Evolutionary conservation across 2,113 vertebrate genomes (phyloP).

Genomic region (Haemorhous mexicanus): DNA sequence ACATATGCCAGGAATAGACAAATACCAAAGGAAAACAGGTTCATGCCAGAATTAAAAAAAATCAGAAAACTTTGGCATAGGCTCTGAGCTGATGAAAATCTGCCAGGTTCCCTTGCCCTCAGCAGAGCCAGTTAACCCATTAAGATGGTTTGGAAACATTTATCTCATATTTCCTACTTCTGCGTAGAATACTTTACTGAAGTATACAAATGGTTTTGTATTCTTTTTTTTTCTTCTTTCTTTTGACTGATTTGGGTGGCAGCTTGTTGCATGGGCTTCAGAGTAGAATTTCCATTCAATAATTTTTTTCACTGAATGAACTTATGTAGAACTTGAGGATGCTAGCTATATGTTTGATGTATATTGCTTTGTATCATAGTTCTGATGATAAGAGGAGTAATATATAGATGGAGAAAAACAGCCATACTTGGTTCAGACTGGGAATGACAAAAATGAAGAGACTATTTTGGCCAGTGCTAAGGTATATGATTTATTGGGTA

Average conservation of each 20-base stretch:
- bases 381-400: not conserved
- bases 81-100: slow-evolving; percentile 2
- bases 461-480: not conserved
- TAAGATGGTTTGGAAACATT: not conserved
- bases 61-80: not conserved
- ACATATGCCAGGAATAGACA: not conserved
- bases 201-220: not conserved
- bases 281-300: not conserved
- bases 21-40: slow-evolving; percentile 9
- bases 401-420: not conserved
- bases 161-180: not conserved
- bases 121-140: slow-evolving; percentile 2
- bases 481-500: slow-evolving; percentile 26
- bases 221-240: not conserved
- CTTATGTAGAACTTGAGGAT: not conserved
- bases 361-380: not conserved
- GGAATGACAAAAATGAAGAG: not conserved
- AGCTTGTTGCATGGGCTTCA: not conserved
- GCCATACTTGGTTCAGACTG: not conserved
- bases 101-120: not conserved
- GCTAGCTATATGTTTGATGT: not conserved
- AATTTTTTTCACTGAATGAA: not conserved
- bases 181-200: not conserved
- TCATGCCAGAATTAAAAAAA: not conserved
- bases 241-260: not conserved